Evolutionary conservation across 2,888 invertebrate genomes (phyloP).

Genomic region (Plebejus anna): DNA sequence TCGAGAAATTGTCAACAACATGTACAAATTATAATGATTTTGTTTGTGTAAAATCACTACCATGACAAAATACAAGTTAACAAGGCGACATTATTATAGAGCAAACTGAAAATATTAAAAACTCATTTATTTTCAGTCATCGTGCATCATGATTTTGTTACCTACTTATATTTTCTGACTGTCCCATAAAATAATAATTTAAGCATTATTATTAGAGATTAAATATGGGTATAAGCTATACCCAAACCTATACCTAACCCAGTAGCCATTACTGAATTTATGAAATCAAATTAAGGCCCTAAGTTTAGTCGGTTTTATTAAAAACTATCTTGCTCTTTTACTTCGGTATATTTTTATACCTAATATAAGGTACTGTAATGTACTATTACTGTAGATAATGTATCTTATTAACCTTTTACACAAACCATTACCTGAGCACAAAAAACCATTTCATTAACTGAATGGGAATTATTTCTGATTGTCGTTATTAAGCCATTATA

Average conservation of each 20-base stretch:
- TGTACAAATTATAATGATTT: not conserved
- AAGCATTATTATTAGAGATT: too few relatives aligned
- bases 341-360: too few relatives aligned
- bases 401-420: not conserved
- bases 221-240: too few relatives aligned
- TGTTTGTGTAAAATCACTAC: not conserved
- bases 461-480: constrained; percentile 12
- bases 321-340: too few relatives aligned
- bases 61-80: not conserved
- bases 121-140: not conserved
- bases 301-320: too few relatives aligned
- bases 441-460: not conserved
- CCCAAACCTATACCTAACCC: too few relatives aligned
- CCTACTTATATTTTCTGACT: too few relatives aligned
- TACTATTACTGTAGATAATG: not conserved
- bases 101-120: not conserved
- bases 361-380: not conserved
- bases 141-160: too few relatives aligned
- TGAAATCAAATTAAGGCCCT: too few relatives aligned
- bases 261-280: too few relatives aligned
- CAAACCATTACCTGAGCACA: constrained; percentile 2
- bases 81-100: not conserved
- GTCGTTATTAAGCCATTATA: constrained; percentile 6
- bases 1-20: not conserved
- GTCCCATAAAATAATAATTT: too few relatives aligned